A percentile compares a stretch with the other conserved stretches of the same genome.
Conservation (phyloP, 2,113 vertebrate species). For the Calidris pugnax region DNA sequence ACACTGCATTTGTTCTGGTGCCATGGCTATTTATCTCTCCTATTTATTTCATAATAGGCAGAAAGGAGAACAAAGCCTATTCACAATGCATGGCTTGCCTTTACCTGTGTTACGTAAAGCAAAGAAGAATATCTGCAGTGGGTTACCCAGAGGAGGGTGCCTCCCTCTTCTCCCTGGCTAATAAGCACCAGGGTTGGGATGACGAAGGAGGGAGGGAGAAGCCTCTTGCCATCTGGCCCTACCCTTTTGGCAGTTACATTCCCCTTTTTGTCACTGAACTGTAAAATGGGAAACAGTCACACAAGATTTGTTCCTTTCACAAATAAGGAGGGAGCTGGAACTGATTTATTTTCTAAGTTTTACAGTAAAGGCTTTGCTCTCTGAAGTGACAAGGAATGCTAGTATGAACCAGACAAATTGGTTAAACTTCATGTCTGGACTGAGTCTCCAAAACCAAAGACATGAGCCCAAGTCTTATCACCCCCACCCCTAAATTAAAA, state of each 20-base stretch:
- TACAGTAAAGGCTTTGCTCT: constrained; percentile 14
- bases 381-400: constrained; percentile 45
- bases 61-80: background rate
- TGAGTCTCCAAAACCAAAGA: constrained; percentile 33
- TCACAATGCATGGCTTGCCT: background rate
- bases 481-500: constrained; percentile 59
- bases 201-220: background rate
- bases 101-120: background rate
- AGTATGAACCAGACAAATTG: constrained; percentile 34
- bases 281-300: constrained; percentile 16
- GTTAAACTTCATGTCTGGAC: constrained; percentile 27
- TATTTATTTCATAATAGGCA: background rate
- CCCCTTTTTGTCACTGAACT: background rate
- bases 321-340: constrained; percentile 31
- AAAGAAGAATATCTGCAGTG: background rate
- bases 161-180: background rate
- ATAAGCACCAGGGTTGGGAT: background rate
- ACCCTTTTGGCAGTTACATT: background rate
- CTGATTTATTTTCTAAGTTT: constrained; percentile 23
- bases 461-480: constrained; percentile 23
- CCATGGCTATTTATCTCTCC: background rate
- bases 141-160: background rate
- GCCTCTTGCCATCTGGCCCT: background rate
- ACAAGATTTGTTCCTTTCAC: constrained; percentile 10
- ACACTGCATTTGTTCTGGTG: background rate